Percentiles rank a stretch among this genome's conserved stretches.
These are phyloP conservation scores for Rapana venosa DNA, from an alignment of 2,888 invertebrate genomes.

Conservation along the genomic window DNA sequence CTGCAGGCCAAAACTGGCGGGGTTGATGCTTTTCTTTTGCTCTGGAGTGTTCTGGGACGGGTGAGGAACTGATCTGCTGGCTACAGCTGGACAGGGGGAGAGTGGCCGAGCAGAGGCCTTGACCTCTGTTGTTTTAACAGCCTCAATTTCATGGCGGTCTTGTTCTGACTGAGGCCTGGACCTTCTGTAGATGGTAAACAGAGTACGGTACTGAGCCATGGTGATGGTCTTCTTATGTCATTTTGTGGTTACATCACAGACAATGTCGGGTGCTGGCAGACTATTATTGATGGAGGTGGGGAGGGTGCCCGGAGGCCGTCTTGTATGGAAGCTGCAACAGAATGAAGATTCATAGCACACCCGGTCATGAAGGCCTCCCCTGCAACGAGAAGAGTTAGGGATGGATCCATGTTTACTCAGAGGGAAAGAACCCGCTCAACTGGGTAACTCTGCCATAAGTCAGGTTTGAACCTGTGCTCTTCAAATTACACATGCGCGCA, in stretches of 20 bases:
- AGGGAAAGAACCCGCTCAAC: too few species aligned
- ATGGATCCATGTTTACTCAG: too few species aligned
- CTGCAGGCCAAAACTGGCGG: background rate
- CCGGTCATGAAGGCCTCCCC: background rate
- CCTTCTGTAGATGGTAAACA: background rate
- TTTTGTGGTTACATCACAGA: background rate
- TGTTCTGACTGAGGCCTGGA: background rate
- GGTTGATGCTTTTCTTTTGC: background rate
- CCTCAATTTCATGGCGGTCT: background rate
- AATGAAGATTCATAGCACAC: background rate
- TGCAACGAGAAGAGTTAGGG: too few species aligned
- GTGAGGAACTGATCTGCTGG: background rate
- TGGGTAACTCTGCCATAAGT: too few species aligned
- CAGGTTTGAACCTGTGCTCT: too few species aligned
- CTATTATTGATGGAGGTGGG: background rate
- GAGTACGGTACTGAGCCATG: too few species aligned
- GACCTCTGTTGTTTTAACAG: background rate
- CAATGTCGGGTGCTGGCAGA: too few species aligned
- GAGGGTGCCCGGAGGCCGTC: background rate
- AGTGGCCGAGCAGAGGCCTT: background rate
- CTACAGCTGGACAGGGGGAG: background rate
- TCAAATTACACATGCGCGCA: too few species aligned
- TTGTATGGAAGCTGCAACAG: background rate
- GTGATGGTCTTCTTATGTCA: background rate
- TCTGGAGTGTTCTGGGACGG: background rate